Percentiles rank a stretch among this genome's conserved stretches.
These are phyloP conservation scores for Lamprotornis superbus DNA, from an alignment of 2,113 vertebrate genomes.

Conservation along the genomic window DNA sequence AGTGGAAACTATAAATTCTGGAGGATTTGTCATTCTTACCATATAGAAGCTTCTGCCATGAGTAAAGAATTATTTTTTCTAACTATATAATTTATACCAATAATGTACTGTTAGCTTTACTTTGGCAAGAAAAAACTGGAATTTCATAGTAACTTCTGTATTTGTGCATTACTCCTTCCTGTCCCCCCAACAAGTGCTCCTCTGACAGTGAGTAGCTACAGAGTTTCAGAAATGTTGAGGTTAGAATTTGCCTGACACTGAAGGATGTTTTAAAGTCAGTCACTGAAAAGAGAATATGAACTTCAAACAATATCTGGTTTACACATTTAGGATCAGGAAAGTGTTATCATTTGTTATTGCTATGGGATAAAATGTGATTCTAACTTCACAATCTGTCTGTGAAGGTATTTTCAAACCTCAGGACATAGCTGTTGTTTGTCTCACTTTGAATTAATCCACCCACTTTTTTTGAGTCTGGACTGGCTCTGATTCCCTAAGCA, in stretches of 20 bases:
- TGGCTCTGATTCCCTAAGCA: neutral
- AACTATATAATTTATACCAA: neutral
- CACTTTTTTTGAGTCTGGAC: neutral
- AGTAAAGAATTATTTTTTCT: neutral
- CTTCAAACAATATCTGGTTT: neutral
- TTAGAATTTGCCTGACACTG: neutral
- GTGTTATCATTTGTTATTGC: neutral
- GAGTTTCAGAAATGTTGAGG: neutral
- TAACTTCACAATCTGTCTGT: neutral
- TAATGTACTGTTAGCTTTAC: neutral
- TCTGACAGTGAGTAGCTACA: neutral
- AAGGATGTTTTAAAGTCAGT: neutral
- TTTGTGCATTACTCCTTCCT: neutral
- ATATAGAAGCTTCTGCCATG: neutral
- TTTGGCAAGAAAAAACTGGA: neutral
- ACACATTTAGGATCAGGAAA: neutral
- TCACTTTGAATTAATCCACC: neutral
- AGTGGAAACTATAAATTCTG: neutral
- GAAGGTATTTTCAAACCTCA: neutral
- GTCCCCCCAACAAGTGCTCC: neutral
- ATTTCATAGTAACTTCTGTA: neutral
- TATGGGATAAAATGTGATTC: neutral
- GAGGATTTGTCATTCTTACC: neutral
- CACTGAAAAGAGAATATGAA: neutral
- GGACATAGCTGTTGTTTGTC: neutral